Conservation (phyloP, 2,888 invertebrate species). For the Hoplodrina blanda region DNA sequence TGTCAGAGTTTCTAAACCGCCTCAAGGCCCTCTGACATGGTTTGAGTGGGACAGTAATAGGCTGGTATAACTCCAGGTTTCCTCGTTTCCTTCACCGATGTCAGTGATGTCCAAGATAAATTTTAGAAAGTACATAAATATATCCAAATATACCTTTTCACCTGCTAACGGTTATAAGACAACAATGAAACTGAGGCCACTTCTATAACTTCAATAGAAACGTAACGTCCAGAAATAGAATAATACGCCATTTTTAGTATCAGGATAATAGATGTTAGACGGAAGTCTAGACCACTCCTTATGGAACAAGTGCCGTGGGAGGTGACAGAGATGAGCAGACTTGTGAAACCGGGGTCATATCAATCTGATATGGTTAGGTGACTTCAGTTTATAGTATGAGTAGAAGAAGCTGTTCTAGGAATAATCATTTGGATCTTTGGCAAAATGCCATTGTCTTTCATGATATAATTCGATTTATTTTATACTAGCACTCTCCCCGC, state of each 20-base stretch:
- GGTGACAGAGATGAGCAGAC: constrained; percentile 9
- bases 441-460: constrained; percentile 2
- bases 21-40: too few species aligned
- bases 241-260: constrained; percentile 30
- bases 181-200: neutral
- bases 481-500: too few species aligned
- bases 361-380: constrained; percentile 13
- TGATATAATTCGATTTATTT: too few species aligned
- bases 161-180: neutral
- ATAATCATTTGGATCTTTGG: neutral
- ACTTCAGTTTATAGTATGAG: neutral
- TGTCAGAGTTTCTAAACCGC: too few species aligned
- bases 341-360: constrained; percentile 19
- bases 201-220: neutral
- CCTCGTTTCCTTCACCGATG: too few species aligned
- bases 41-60: too few species aligned
- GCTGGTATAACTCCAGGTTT: too few species aligned
- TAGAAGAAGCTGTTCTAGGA: neutral
- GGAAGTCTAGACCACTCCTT: constrained; percentile 34
- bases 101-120: too few species aligned
- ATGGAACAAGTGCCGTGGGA: constrained; percentile 25
- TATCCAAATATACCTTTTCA: neutral
- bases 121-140: too few species aligned
- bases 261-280: constrained; percentile 27
- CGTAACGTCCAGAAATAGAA: constrained; percentile 45